Conservation (phyloP, 1,140 invertebrate species). For the Diachasma alloeum region DNA sequence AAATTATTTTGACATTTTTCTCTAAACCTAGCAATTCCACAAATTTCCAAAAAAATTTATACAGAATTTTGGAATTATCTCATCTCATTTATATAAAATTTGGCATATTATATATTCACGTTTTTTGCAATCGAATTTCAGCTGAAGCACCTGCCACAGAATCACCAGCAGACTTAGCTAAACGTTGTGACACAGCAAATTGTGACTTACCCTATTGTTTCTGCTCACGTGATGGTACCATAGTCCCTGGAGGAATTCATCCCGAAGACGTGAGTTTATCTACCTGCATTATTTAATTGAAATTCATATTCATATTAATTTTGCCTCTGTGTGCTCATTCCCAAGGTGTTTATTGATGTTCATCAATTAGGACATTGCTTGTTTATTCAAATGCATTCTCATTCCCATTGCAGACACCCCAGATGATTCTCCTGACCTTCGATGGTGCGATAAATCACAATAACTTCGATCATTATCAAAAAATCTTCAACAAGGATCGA, state of each 20-base stretch:
- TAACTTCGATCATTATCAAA: slow-evolving; percentile 88
- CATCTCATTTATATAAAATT: no score
- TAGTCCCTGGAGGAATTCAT: slow-evolving; percentile 82
- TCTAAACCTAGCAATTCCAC: no score
- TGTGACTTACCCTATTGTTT: slow-evolving; percentile 92
- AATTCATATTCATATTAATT: slow-evolving; percentile 14
- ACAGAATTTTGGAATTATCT: no score
- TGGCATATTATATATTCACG: background rate
- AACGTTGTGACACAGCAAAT: slow-evolving; percentile 77
- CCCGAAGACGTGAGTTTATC: slow-evolving; percentile 76
- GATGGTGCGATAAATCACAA: slow-evolving; percentile 93
- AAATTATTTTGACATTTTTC: no score
- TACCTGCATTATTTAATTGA: background rate
- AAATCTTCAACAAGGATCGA: slow-evolving; percentile 81
- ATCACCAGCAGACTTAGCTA: slow-evolving; percentile 78
- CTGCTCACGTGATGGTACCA: slow-evolving; percentile 90
- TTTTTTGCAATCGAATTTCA: slow-evolving; percentile 52
- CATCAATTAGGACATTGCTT: no score
- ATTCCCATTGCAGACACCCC: slow-evolving; percentile 77
- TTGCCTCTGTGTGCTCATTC: no score
- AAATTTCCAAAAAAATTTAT: no score
- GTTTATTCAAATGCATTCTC: background rate
- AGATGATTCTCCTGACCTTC: slow-evolving; percentile 93
- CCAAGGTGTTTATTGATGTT: no score
- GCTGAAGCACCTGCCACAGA: slow-evolving; percentile 83